These are phyloP conservation scores for Agelaius tricolor DNA, from an alignment of 2,113 vertebrate species.

Conservation along the genomic window DNA sequence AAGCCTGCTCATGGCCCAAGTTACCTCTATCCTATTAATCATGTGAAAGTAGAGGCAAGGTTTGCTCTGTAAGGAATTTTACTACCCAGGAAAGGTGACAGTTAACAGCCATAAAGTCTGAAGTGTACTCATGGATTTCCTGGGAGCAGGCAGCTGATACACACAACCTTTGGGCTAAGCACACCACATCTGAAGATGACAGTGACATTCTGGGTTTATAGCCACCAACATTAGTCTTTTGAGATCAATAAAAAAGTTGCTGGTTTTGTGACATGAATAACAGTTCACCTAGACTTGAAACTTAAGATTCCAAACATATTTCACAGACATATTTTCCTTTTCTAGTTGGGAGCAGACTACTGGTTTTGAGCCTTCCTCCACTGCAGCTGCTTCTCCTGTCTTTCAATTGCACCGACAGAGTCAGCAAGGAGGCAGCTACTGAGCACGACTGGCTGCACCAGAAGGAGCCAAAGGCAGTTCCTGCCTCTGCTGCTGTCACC, in stretches of 20 bases:
- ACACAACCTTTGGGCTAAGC: neutral
- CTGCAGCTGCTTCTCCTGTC: neutral
- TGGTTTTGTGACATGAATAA: neutral
- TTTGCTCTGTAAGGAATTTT: neutral
- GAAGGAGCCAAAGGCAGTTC: neutral
- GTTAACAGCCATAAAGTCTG: neutral
- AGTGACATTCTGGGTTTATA: neutral
- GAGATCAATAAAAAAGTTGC: neutral
- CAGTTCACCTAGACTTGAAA: neutral
- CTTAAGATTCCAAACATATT: neutral
- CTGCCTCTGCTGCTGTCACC: neutral
- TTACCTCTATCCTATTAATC: neutral
- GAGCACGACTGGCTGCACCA: neutral
- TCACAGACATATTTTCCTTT: neutral
- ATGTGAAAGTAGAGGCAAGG: neutral
- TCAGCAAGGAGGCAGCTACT: neutral
- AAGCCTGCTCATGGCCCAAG: neutral
- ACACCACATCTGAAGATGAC: neutral
- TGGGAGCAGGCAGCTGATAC: neutral
- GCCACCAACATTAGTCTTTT: neutral
- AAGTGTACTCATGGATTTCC: neutral
- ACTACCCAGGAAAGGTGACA: neutral
- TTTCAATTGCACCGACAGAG: rapidly evolving
- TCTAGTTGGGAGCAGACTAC: neutral
- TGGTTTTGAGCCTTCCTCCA: neutral